Evolutionary conservation across 1,140 invertebrate species (phyloP).

Genomic region (Drosophila pandora): DNA sequence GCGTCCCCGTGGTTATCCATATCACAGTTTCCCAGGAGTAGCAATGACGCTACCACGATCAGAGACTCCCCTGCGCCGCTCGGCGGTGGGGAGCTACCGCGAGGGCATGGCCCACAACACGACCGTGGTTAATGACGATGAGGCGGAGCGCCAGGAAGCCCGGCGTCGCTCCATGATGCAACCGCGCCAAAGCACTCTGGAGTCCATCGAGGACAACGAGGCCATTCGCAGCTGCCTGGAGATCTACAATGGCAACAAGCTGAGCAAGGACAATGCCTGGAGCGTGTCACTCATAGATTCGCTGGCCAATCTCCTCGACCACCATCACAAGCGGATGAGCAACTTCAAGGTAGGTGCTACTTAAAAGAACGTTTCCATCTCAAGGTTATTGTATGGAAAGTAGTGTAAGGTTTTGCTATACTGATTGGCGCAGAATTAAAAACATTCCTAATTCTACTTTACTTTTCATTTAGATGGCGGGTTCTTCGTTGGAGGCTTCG

Average conservation of each 20-base stretch:
- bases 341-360: conserved; percentile 86
- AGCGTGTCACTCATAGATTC: conserved; percentile 90
- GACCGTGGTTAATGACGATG: conserved; percentile 75
- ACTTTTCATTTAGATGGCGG: conserved; percentile 84
- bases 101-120: conserved; percentile 48
- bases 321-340: conserved; percentile 86
- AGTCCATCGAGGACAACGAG: conserved; percentile 75
- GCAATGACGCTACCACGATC: conserved; percentile 66
- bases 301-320: conserved; percentile 87
- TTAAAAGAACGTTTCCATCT: not conserved
- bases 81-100: conserved; percentile 69
- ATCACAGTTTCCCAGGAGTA: not conserved
- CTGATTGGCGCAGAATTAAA: too few relatives aligned
- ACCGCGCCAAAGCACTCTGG: conserved; percentile 30
- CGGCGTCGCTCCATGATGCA: conserved; percentile 61
- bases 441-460: too few relatives aligned
- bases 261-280: conserved; percentile 91
- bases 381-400: too few relatives aligned
- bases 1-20: not conserved
- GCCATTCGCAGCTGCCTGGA: conserved; percentile 72
- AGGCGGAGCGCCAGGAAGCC: conserved; percentile 75
- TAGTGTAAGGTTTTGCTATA: too few relatives aligned
- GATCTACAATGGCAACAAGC: conserved; percentile 85
- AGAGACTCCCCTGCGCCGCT: conserved; percentile 77
- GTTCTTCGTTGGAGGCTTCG: conserved; percentile 89